These are phyloP conservation scores for Drosophila fuyamai DNA, from an alignment of 1,140 invertebrate genomes.

Conservation along the genomic window DNA sequence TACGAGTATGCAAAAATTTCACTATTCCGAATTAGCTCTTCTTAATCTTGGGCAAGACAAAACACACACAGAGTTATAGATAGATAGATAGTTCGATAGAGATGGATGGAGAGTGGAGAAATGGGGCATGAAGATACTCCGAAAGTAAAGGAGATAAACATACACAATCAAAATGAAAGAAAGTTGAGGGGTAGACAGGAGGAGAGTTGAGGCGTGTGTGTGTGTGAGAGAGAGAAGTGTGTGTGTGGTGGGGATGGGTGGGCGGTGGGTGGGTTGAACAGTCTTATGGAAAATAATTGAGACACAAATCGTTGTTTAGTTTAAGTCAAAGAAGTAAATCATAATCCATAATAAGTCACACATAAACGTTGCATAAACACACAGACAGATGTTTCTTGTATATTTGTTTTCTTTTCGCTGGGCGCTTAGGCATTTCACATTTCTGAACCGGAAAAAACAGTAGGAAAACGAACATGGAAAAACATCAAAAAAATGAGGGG, in stretches of 20 bases:
- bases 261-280: slow-evolving; percentile 39
- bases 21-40: slow-evolving; percentile 79
- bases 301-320: slow-evolving; percentile 45
- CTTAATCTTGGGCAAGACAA: slow-evolving; percentile 56
- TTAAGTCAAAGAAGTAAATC: slow-evolving; percentile 30
- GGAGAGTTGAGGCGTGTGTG: slow-evolving; percentile 30
- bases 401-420: slow-evolving; percentile 12
- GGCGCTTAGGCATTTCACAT: slow-evolving; percentile 21
- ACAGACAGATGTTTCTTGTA: slow-evolving; percentile 50
- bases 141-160: slow-evolving; percentile 42
- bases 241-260: slow-evolving; percentile 41
- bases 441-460: slow-evolving; percentile 25
- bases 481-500: slow-evolving; percentile 46
- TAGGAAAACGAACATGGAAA: slow-evolving; percentile 21
- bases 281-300: slow-evolving; percentile 43
- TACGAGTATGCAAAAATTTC: slow-evolving; percentile 57
- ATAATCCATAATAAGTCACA: slow-evolving; percentile 71
- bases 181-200: slow-evolving; percentile 12
- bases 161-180: slow-evolving; percentile 44
- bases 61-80: slow-evolving; percentile 58
- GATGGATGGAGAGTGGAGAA: slow-evolving; percentile 44
- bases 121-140: slow-evolving; percentile 58
- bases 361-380: slow-evolving; percentile 83
- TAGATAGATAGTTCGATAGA: slow-evolving; percentile 46
- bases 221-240: slow-evolving; percentile 21